phyloP scores from a whole-genome alignment of 1,140 invertebrate genomes.

The Ctenoplectra terminalis region DNA sequence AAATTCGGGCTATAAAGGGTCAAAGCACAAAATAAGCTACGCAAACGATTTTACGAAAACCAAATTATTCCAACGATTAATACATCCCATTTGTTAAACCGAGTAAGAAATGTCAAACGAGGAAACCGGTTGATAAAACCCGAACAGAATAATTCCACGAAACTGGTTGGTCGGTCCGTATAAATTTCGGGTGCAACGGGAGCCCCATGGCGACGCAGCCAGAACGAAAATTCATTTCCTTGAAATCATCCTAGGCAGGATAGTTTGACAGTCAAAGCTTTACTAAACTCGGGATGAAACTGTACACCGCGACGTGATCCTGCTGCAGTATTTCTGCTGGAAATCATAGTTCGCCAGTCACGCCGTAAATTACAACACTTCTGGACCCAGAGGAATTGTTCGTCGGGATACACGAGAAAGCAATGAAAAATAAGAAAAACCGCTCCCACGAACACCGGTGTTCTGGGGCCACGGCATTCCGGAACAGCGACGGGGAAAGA shows the following conservation, averaged over 20 bases:
- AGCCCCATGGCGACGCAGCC: background rate
- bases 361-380: slow-evolving; percentile 39
- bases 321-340: slow-evolving; percentile 25
- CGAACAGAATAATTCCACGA: background rate
- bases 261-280: slow-evolving; percentile 35
- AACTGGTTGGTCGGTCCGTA: background rate
- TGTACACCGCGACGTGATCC: slow-evolving; percentile 17
- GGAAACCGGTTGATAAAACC: background rate
- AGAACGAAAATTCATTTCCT: slow-evolving; percentile 10
- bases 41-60: too few relatives aligned
- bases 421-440: slow-evolving; percentile 27
- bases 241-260: background rate
- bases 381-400: slow-evolving; percentile 21
- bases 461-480: too few relatives aligned
- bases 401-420: background rate
- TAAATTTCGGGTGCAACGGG: background rate
- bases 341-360: slow-evolving; percentile 33
- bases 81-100: background rate
- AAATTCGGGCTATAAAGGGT: too few relatives aligned
- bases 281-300: slow-evolving; percentile 26
- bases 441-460: background rate
- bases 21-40: too few relatives aligned
- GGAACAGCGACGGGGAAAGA: background rate
- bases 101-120: background rate
- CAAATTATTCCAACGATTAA: background rate